Evolutionary conservation across 2,113 vertebrate genomes (phyloP), one percentile per base, ranked within the genome.

Genomic region (Micromys minutus): DNA sequence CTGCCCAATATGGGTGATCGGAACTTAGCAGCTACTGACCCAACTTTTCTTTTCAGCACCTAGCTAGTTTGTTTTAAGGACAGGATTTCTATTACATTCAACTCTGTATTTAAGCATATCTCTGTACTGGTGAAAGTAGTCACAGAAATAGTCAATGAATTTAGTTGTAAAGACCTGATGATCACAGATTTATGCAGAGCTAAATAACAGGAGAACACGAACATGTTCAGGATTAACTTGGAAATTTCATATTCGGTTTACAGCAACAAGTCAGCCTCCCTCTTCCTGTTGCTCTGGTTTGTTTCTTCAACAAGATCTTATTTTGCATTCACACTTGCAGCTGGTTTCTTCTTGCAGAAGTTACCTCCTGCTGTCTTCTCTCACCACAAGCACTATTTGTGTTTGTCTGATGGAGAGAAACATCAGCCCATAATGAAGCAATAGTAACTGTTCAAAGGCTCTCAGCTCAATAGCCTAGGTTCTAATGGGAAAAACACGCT

Each of bases 371-470:
- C 93, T 97, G 91, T 55, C 69, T 63, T 96, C 92, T 83, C 89
- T 92, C 42, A 45, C 93, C 89, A 90, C 80, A 92, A 96, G 91
- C 67, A 94, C 94, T 93, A 16, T 96, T 93, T 97, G 83, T 95
- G 80, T 95, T 93, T 96, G 84, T 94, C 91, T 97, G 92, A 86
- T 71, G 90, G 89, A 89, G 75, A 95, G 50, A 96, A 63, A 95
- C 89, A 81, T 92, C 81, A 89, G 57, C 79, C 89, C 95, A 97
- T 97, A 95, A 96, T n/a, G 74, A 93, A 92, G 90, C 92, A 93
- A 90, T 22, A 94, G 88, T 83, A 92, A 96, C 69, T 34, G 42
- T 83, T 67, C 79, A 92, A 93, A 95, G 47, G 86, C 96, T 97
- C 96, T 97, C 97, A 97, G 80, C 94, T 86, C 72, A 74, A 86